These are phyloP conservation scores for Polylopha cassiicola DNA, from an alignment of 2,888 invertebrate species.

Conservation along the genomic window DNA sequence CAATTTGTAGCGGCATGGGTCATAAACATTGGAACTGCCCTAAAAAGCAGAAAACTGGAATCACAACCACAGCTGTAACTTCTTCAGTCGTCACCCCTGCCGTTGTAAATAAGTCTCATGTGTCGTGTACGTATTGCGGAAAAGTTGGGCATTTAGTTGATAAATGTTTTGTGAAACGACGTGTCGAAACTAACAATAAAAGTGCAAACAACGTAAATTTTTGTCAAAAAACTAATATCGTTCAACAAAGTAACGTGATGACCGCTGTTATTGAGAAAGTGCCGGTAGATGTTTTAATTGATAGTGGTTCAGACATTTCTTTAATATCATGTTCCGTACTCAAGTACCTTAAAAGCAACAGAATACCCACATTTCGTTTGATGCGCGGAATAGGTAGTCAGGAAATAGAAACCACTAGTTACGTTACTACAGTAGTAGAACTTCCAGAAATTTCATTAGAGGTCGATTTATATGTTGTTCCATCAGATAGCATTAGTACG, in stretches of 20 bases:
- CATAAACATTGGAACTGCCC: too few relatives aligned
- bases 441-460: conserved; percentile 1
- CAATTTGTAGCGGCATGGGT: too few relatives aligned
- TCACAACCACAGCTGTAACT: too few relatives aligned
- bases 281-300: conserved; percentile 3
- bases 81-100: too few relatives aligned
- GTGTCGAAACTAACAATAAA: too few relatives aligned
- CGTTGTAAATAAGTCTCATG: too few relatives aligned
- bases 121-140: too few relatives aligned
- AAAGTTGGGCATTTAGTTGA: too few relatives aligned
- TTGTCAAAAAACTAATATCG: neutral
- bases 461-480: conserved; percentile 1
- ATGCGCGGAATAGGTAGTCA: conserved; percentile 3
- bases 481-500: neutral
- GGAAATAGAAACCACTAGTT: neutral
- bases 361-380: neutral
- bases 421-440: conserved; percentile 1
- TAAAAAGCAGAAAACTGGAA: too few relatives aligned
- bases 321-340: neutral
- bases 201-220: conserved; percentile 6
- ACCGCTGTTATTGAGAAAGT: conserved; percentile 4
- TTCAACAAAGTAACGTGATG: neutral
- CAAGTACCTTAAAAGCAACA: neutral
- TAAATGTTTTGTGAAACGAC: too few relatives aligned
- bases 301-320: conserved; percentile 2